These are phyloP conservation scores for Tapera naevia DNA, from an alignment of 2,797 vertebrate species.

Conservation along the genomic window DNA sequence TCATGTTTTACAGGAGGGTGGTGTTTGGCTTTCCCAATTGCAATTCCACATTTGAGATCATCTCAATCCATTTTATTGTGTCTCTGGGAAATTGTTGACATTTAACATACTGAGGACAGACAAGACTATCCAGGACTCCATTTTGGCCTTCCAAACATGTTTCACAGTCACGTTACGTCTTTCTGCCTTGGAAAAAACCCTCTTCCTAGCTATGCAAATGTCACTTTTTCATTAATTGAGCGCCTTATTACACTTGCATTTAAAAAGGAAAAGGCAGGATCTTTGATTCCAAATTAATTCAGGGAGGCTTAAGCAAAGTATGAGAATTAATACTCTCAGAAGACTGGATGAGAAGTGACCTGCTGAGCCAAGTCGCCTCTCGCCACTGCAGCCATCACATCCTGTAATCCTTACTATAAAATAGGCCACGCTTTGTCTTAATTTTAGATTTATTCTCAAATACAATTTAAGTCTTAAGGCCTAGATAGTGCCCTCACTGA, in stretches of 20 bases:
- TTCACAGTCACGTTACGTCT: not conserved
- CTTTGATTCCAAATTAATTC: not conserved
- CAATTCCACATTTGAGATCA: not conserved
- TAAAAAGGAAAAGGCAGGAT: not conserved
- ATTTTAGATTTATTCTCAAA: conserved; percentile 17
- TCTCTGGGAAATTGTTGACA: not conserved
- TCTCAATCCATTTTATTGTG: accelerated
- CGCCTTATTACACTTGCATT: not conserved
- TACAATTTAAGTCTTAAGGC: conserved; percentile 2
- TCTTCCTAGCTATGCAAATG: not conserved
- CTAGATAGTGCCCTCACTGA: not conserved
- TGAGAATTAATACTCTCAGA: not conserved
- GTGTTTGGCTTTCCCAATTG: not conserved
- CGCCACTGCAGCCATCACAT: not conserved
- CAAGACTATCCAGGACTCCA: not conserved
- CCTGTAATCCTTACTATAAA: conserved; percentile 24
- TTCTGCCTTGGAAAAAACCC: not conserved
- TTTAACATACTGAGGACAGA: not conserved
- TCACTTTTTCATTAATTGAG: not conserved
- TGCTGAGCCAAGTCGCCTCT: not conserved
- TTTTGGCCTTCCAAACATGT: not conserved
- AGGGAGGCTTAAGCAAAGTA: not conserved
- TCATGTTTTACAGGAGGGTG: not conserved
- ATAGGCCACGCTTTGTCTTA: not conserved
- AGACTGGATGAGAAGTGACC: not conserved